Evolutionary conservation across 1,140 invertebrate species (phyloP).

Genomic region (Drosophila melanica): DNA sequence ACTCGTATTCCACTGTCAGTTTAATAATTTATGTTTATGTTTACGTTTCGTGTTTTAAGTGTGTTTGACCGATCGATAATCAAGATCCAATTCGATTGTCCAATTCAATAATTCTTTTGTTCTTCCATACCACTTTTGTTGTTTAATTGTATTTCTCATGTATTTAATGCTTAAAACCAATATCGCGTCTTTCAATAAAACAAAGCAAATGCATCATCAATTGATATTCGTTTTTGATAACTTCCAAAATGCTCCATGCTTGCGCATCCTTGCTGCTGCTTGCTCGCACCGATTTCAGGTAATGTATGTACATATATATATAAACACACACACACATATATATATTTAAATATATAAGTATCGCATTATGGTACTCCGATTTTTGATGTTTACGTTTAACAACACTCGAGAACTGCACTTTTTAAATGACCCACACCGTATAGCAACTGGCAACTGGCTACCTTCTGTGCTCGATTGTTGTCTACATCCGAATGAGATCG

Average conservation of each 20-base stretch:
- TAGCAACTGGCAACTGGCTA: conserved; percentile 45
- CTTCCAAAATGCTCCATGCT: conserved; percentile 55
- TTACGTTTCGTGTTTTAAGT: conserved; percentile 56
- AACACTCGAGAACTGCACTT: conserved; percentile 47
- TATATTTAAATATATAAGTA: too few species aligned
- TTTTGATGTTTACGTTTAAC: conserved; percentile 20
- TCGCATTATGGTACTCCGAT: background rate
- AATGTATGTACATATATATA: conserved; percentile 19
- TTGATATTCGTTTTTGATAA: conserved; percentile 62
- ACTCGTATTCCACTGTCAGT: conserved; percentile 47
- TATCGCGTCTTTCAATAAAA: conserved; percentile 74
- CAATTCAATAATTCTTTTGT: conserved; percentile 9
- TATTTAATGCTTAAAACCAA: conserved; percentile 79
- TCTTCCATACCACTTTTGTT: conserved; percentile 58
- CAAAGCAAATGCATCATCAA: conserved; percentile 67
- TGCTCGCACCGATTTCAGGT: conserved; percentile 44
- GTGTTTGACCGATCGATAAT: conserved; percentile 46
- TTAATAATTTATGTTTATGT: conserved; percentile 65
- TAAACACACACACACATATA: too few species aligned
- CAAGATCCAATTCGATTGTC: conserved; percentile 29
- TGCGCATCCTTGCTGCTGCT: conserved; percentile 50
- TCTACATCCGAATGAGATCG: conserved; percentile 67
- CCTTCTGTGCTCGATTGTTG: conserved; percentile 67
- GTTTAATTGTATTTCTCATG: conserved; percentile 79
- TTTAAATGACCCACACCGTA: conserved; percentile 10